Base-by-base conservation (phyloP, 1,140 invertebrate genomes). In the Andricus grossulariae region DNA sequence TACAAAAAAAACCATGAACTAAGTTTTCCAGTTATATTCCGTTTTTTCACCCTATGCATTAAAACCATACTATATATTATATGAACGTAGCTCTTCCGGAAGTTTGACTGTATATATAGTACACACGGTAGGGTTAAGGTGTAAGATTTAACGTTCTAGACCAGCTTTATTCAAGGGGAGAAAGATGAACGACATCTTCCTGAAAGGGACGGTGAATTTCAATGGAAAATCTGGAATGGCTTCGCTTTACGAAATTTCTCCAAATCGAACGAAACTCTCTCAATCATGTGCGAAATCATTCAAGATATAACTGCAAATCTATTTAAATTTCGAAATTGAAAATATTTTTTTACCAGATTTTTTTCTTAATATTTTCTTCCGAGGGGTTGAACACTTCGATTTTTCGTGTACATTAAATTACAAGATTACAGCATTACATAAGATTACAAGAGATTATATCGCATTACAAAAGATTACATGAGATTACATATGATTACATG, bases 101-200 rank as follows among this genome's bases (percentile, higher is more conserved):
- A 39, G 25, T 66, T n/a, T 66, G 25, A 66, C 60, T 66, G 76
- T 77, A 76, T 80, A 82, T 76, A 80, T 81, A 81, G 25, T 78
- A 82, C 76, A 77, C 76, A 73, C 74, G 50, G 71, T 76, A 74
- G 75, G 78, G 78, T 80, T 83, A 84, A 84, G 75, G 77, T 80
- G 83, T 80, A 87, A 87, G 85, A 88, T 87, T 87, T 84, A 88
- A 86, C 87, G 80, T 86, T 77, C 80, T 79, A 78, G 76, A 74
- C 82, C 66, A 77, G 80, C 76, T 83, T 82, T 85, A 87, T 87
- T 87, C 83, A 83, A 57, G 77, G 66, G 72, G 78, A 80, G 79
- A 66, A 87, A 88, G 87, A 88, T 88, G 83, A 86, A 87, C 84
- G 86, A 85, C 82, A 82, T 85, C 80, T 87, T 86, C 81, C 85